Percentiles rank a stretch among this genome's conserved stretches.
These are phyloP conservation scores for Riptortus pedestris DNA, from an alignment of 1,140 invertebrate genomes.

Conservation along the genomic window DNA sequence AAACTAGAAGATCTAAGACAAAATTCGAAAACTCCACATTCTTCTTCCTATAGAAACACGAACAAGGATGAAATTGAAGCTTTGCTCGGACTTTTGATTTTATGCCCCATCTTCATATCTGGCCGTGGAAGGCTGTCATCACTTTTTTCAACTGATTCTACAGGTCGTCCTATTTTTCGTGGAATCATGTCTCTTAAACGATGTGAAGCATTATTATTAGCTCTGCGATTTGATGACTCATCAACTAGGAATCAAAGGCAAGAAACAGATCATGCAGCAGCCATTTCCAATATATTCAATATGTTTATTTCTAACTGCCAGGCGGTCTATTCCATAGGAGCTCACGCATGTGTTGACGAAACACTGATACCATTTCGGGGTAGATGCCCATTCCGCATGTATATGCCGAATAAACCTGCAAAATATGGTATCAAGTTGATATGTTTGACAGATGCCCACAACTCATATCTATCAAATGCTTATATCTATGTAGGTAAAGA, in stretches of 20 bases:
- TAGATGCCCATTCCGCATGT: slow-evolving; percentile 37
- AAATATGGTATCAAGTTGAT: slow-evolving; percentile 36
- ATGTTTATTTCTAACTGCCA: slow-evolving; percentile 36
- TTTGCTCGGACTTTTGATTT: not conserved
- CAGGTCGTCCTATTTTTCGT: not conserved
- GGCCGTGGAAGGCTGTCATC: not conserved
- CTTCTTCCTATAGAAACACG: not conserved
- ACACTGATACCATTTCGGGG: slow-evolving; percentile 37
- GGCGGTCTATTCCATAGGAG: slow-evolving; percentile 32
- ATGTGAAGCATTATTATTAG: slow-evolving; percentile 35
- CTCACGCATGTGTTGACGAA: slow-evolving; percentile 37
- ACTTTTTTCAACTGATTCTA: not conserved
- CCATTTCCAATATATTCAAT: slow-evolving; percentile 33
- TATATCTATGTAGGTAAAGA: slow-evolving; percentile 25
- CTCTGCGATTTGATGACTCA: slow-evolving; percentile 36
- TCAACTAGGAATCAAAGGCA: slow-evolving; percentile 30
- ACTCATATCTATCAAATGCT: slow-evolving; percentile 26
- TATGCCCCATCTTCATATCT: not conserved
- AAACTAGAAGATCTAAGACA: not conserved
- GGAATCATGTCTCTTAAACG: slow-evolving; percentile 24
- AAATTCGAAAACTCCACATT: not conserved
- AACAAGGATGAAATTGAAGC: not conserved
- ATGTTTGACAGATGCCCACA: slow-evolving; percentile 10
- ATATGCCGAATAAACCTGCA: slow-evolving; percentile 40
- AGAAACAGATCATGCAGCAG: slow-evolving; percentile 30